Base-by-base conservation (phyloP, 2,888 invertebrate genomes). In the Lasioglossum leucozonium region DNA sequence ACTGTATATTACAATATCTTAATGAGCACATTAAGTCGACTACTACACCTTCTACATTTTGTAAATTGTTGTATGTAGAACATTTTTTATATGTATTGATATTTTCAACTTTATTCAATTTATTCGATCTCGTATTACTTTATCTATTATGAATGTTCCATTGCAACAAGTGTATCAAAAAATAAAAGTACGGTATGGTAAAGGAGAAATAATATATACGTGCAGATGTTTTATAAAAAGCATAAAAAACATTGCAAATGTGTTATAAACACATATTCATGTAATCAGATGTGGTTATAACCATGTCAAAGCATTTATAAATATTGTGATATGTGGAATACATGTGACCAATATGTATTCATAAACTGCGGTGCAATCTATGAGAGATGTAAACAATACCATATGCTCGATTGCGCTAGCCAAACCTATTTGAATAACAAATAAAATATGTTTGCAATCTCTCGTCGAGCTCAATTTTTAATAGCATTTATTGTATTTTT, bases 381-480 rank as follows among this genome's bases (percentile, higher is more conserved):
- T 71, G 73, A 40, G 74, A 73, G 65, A 30, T 69, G 58, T 22
- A 44, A 83, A 74, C 44, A 47, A 76, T 16, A 67, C n/a, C 10
- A 13, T 69, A 13, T 73, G 73, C 67, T 76, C 69, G 58, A 71
- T 72, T 34, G 16, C 30, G 40, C 22, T 71, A 47, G 47, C 22
- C 72, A 26, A 22, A 62, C 58, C 77, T 58, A 74, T 69, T 77
- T 71, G 62, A 40, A 76, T 58, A 42, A 8, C 34, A 58, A 37
- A 51, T 18, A 76, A 62, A 6, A 62, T 55, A 47, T n/a, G 37
- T 77, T 77, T 79, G 16, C 72, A 73, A 65, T 75, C 81, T 71
- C 55, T 76, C 75, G 75, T 65, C 74, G 72, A 83, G 87, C 89
- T 90, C 90, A 91, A 88, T 89, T 89, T 90, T 90, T 87, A 44